Base-by-base conservation (phyloP, 2,888 invertebrate genomes). In the Caenorhabditis afra region DNA sequence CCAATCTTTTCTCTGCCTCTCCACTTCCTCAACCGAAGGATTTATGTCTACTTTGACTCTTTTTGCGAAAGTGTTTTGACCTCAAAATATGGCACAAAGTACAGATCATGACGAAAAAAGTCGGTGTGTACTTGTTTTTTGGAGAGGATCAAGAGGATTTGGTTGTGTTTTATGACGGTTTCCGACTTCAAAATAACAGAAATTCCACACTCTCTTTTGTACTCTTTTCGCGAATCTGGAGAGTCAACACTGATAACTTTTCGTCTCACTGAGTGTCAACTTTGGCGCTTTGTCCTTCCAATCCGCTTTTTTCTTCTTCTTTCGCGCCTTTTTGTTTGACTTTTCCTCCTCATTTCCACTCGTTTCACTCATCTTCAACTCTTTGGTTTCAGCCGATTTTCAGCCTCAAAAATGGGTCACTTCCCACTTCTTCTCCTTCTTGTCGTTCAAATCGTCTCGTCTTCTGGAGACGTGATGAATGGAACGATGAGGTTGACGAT, bases 221-320 rank as follows among this genome's bases (percentile, higher is more conserved):
- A 29, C 29, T 29, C 7, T 29, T 29, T 7, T 29, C 29, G 29
- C 29, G 4, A 55, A 64, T 73, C 64, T 64, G 57, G 44, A 64
- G 41, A 73, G 64, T 64, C 49, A 73, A 73, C 57, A 71, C 12
- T 59, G 62, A 62, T 71, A 55, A 71, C 55, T 7, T 23, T 55
- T 29, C 7, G 29, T 7, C 7, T 3, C 50, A 61, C 41, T 61
- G 45, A 61, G 58, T 70, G 70, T 70, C 70, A 70, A 70, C 61
- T 70, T 61, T 68, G 59, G 55, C 55, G 55, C 66, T 66, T 66
- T n/a, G n/a, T n/a, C n/a, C n/a, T n/a, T 57, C 47, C 29, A 74
- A 74, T 74, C 74, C 74, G 74, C 74, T 74, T 74, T 74, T 74
- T n/a, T n/a, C n/a, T n/a, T n/a, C n/a, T n/a, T n/a, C n/a, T n/a